Base-by-base conservation (phyloP, 1,140 invertebrate species). In the Neodiprion lecontei region DNA sequence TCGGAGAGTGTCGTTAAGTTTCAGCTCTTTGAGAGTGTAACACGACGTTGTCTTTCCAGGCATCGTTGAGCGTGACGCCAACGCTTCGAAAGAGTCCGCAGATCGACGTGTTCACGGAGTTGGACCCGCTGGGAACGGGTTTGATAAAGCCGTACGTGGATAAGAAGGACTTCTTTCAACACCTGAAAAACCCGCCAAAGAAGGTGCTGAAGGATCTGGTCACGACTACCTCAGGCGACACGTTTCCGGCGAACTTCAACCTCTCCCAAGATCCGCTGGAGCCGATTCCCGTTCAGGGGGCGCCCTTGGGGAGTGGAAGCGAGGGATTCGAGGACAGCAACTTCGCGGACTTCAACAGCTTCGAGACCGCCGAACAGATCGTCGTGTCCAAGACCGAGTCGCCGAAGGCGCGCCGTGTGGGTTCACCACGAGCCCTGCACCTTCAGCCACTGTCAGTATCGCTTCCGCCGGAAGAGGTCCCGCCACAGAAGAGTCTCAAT, bases 151-250 rank as follows among this genome's bases (percentile, higher is more conserved):
- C 96, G 67, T 97, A 96, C 89, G 92, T 97, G 80, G 96, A 98
- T 90, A 96, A 96, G 89, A 97, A 97, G 91, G 95, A 96, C 86
- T 97, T 98, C 89, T 98, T 98, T 90, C 95, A 96, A 89, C 95
- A 97, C 82, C 90, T 97, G 76, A 97, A 97, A 90, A 97, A 97
- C 89, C 96, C 95, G 76, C 95, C 95, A 72, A 96, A 96, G 90
- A 96, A 96, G 89, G 92, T 95, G 21, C 90, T 96, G 67, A 97
- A 96, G 89, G 95, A 96, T 86, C 89, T 97, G 80, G 93, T 93
- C 9, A 81, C 82, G 5, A 87, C 85, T 48, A 85, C 75, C 74
- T 84, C 83, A 8, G 72, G 81, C 53, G 85, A 89, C 9, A 87
- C 85, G 0, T 87, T 88, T 50, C 85, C 85, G 28, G 85, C 87